phyloP scores from a whole-genome alignment of 2,888 invertebrate species.

The Dysmachus trigonus region DNA sequence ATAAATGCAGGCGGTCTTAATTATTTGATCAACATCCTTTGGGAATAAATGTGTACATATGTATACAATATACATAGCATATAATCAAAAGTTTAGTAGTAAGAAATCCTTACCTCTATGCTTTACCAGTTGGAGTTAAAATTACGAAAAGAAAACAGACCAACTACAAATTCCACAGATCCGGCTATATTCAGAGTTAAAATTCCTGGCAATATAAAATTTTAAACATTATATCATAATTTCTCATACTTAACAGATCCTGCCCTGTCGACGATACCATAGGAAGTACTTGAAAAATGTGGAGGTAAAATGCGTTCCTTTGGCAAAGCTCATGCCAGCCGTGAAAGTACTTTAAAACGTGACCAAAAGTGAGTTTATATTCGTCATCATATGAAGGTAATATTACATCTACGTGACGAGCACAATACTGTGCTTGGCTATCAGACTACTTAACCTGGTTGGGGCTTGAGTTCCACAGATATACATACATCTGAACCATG shows the following conservation, averaged over 20 bases:
- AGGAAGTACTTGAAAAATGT: background rate
- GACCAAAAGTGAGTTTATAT: conserved; percentile 49
- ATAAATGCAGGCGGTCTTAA: too few relatives aligned
- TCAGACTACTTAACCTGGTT: background rate
- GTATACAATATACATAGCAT: too few relatives aligned
- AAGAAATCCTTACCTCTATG: too few relatives aligned
- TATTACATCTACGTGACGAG: conserved; percentile 48
- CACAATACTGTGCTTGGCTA: conserved; percentile 27
- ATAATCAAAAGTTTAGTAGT: too few relatives aligned
- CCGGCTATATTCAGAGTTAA: background rate
- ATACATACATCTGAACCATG: background rate
- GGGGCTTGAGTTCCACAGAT: background rate
- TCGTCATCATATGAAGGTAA: conserved; percentile 45
- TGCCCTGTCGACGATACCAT: background rate
- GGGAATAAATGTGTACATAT: too few relatives aligned
- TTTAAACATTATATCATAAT: background rate
- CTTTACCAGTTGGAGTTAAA: too few relatives aligned
- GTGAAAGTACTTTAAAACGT: conserved; percentile 48
- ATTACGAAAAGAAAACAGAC: background rate
- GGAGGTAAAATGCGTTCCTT: background rate
- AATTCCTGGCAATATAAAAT: background rate
- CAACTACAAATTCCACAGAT: background rate
- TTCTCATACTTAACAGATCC: background rate
- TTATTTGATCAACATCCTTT: too few relatives aligned
- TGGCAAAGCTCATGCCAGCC: conserved; percentile 5